Base-by-base conservation (phyloP, 1,140 invertebrate species). In the Eufriesea mexicana region DNA sequence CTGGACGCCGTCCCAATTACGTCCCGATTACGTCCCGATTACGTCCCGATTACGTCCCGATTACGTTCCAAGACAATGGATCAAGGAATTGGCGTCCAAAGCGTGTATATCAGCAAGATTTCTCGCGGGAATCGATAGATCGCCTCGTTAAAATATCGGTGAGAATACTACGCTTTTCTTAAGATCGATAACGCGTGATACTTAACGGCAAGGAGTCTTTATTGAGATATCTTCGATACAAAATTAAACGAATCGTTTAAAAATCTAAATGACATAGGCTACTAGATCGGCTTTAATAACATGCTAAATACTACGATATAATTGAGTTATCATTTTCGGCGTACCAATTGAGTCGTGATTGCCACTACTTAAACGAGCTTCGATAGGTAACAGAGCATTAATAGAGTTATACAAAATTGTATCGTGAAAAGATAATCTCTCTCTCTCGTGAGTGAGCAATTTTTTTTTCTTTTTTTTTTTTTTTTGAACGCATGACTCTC, bases 181-280 rank as follows among this genome's bases (percentile, higher is more conserved):
- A 45, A 45, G 10, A 23, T 28, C 6, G n/a, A 54, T 10, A 64
- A 49, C 7, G n/a, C 14, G n/a, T 49, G 57, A 12, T 14, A 6
- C 35, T 66, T n/a, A 73, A 74, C 57, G 57, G 28, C 16, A 67
- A 70, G 51, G 45, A 79, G 20, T 84, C 61, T 84, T 84, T 84
- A 84, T 84, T 84, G 35, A 45, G 59, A 84, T 84, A 79, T 79
- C 70, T 51, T 49, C 35, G 77, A 84, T 84, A 84, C 82, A 84
- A 84, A 79, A 79, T 71, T 47, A 25, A 61, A 62, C 12, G 23
- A 25, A 18, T 70, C 66, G 16, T 54, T 68, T 49, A 55, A 47
- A 35, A 67, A 45, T 66, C 54, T 68, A 49, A 68, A 68, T 12
- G 42, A 73, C 16, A 35, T 28, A 47, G 18, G 9, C 12, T 28